These are phyloP conservation scores for Erannis defoliaria DNA, from an alignment of 2,888 invertebrate species.

Conservation along the genomic window DNA sequence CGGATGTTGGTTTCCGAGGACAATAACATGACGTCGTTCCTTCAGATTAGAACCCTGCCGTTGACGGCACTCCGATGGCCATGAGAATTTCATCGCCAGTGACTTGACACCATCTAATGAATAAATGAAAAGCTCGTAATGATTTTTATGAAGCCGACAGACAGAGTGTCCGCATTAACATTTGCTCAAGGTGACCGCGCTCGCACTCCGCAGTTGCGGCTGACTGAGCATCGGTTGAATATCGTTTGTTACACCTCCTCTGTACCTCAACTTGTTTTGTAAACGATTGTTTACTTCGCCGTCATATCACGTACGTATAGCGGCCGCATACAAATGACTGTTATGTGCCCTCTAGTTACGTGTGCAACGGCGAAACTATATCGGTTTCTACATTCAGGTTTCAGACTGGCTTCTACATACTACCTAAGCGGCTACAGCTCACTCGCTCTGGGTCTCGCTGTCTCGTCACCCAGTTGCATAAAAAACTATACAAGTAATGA, in stretches of 20 bases:
- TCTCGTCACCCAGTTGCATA: neutral
- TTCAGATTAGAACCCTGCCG: conserved; percentile 29
- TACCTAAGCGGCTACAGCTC: conserved; percentile 5
- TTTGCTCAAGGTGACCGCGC: conserved; percentile 84
- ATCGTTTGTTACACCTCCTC: conserved; percentile 62
- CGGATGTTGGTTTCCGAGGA: conserved; percentile 27
- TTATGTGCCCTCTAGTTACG: conserved; percentile 34
- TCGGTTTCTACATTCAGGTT: conserved; percentile 22
- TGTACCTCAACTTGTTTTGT: conserved; percentile 62
- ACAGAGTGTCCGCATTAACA: conserved; percentile 80
- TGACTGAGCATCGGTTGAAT: conserved; percentile 80
- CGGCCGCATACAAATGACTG: conserved; percentile 37
- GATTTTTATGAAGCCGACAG: conserved; percentile 69
- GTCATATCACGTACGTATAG: conserved; percentile 40
- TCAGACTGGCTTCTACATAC: conserved; percentile 11
- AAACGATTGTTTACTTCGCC: conserved; percentile 49
- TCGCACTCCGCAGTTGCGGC: conserved; percentile 69
- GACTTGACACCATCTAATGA: conserved; percentile 55
- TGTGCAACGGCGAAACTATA: conserved; percentile 27
- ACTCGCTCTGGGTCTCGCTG: neutral
- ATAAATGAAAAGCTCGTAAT: conserved; percentile 70
- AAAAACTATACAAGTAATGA: conserved; percentile 22
- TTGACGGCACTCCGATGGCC: conserved; percentile 46
- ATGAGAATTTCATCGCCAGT: conserved; percentile 61
- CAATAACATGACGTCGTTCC: conserved; percentile 6